Base-by-base conservation (phyloP, 2,113 vertebrate genomes). In the Pterocles orientalis region DNA sequence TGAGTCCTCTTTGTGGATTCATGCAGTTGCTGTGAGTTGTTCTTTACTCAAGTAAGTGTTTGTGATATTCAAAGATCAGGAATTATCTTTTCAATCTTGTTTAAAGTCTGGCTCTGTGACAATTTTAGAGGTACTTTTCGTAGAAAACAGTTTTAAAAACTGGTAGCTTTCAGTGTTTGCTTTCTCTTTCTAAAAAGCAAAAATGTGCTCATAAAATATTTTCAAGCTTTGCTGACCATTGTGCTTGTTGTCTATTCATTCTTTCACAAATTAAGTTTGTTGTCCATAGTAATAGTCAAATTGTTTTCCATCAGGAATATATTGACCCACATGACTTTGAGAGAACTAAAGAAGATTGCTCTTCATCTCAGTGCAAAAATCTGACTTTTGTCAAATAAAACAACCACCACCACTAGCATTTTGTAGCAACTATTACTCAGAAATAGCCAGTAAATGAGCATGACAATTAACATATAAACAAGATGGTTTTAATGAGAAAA, bases 61-160 rank as follows among this genome's bases (percentile, higher is more conserved):
- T 3, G 1, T 91, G 87, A 76, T 90, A 86, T 48, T 88, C 85
- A 94, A 95, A 97, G 79, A 68, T 95, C 95, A 88, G 62, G 65
- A 95, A 71, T 86, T 73, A 93, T 81, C 85, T 82, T 86, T 65
- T 82, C 20, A 33, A 60, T 87, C 89, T 79, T 83, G 47, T 86
- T 96, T 94, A 65, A 78, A 83, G 72, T 96, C 43, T 60, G 71
- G 15, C 36, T 83, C 79, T 64, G 31, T 68, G 51, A 29, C 69
- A 71, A 86, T 65, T 90, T 92, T 53, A 81, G 76, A 86, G 43
- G 26, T 41, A 53, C 34, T 26, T 92, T 68, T 60, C 11, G 4
- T 53, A 45, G 60, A 43, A 58, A 90, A 86, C 51, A n/a, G 10
- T 36, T 90, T 64, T 73, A 28, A 60, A 82, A 76, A 3, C 25